phyloP scores from a whole-genome alignment of 2,113 vertebrate species.

The Lagopus leucura region DNA sequence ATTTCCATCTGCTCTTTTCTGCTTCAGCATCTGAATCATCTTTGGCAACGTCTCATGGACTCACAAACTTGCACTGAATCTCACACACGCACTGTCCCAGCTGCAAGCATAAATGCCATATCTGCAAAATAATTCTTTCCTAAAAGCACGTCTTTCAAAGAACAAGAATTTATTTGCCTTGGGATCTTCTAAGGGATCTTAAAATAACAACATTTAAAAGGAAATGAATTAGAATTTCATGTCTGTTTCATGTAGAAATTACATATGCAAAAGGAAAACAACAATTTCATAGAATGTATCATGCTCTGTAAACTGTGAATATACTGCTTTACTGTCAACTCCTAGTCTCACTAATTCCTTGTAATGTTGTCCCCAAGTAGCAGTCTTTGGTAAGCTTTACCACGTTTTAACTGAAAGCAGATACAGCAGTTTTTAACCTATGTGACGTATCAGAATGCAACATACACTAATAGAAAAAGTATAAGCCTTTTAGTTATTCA shows the following conservation, averaged over 20 bases:
- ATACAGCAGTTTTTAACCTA: not conserved
- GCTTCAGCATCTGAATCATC: slow-evolving; percentile 28
- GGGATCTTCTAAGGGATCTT: not conserved
- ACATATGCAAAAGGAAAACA: not conserved
- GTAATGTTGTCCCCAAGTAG: not conserved
- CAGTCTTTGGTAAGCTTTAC: not conserved
- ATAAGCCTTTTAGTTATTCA: not conserved
- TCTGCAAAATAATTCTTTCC: not conserved
- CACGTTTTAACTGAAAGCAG: not conserved
- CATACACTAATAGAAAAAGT: not conserved
- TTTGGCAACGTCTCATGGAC: not conserved
- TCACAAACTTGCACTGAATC: not conserved
- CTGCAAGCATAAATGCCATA: not conserved
- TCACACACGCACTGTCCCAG: not conserved
- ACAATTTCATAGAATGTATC: not conserved
- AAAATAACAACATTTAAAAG: not conserved
- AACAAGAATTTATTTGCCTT: not conserved
- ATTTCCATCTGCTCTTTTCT: slow-evolving; percentile 27
- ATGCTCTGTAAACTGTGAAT: not conserved
- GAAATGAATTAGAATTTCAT: not conserved
- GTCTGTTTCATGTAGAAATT: not conserved
- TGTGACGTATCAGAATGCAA: not conserved
- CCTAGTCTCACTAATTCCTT: not conserved
- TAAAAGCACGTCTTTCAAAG: not conserved
- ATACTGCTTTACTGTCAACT: not conserved